Evolutionary conservation across 1,140 invertebrate species (phyloP).

Genomic region (Ceratina japonica): DNA sequence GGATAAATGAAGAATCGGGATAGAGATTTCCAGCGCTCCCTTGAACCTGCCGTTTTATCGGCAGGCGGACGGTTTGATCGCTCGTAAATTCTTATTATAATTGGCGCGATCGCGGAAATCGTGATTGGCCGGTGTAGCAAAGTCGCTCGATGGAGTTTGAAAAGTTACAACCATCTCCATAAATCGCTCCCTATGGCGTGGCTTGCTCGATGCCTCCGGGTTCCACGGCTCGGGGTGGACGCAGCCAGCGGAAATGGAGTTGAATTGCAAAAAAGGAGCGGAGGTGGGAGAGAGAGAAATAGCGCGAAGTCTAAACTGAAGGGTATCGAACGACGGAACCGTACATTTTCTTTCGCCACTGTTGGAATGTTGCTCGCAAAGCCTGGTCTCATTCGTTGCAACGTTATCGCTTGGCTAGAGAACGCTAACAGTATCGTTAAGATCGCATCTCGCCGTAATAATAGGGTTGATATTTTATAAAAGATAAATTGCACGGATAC

Average conservation of each 20-base stretch:
- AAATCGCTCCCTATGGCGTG: slow-evolving; percentile 41
- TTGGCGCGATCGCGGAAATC: slow-evolving; percentile 58
- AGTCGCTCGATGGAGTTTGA: slow-evolving; percentile 33
- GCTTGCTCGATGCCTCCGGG: slow-evolving; percentile 7
- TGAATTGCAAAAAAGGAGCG: slow-evolving; percentile 14
- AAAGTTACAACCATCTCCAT: slow-evolving; percentile 52
- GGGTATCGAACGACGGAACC: background rate
- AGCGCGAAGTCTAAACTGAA: no score
- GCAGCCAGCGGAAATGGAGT: slow-evolving; percentile 1
- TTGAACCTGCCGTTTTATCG: slow-evolving; percentile 47
- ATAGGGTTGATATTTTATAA: background rate
- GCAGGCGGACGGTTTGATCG: slow-evolving; percentile 37
- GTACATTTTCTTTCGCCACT: background rate
- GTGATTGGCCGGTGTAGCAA: slow-evolving; percentile 43
- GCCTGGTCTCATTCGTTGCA: background rate
- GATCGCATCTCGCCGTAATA: background rate
- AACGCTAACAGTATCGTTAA: slow-evolving; percentile 9
- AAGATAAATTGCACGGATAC: slow-evolving; percentile 17
- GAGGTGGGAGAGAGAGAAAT: no score
- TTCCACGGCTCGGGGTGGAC: background rate
- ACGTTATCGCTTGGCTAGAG: background rate
- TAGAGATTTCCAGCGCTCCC: slow-evolving; percentile 3
- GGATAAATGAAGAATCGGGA: slow-evolving; percentile 23
- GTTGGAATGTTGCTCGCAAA: background rate
- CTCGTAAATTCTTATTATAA: slow-evolving; percentile 70